phyloP scores from a whole-genome alignment of 2,888 invertebrate species.

The Empis livida region DNA sequence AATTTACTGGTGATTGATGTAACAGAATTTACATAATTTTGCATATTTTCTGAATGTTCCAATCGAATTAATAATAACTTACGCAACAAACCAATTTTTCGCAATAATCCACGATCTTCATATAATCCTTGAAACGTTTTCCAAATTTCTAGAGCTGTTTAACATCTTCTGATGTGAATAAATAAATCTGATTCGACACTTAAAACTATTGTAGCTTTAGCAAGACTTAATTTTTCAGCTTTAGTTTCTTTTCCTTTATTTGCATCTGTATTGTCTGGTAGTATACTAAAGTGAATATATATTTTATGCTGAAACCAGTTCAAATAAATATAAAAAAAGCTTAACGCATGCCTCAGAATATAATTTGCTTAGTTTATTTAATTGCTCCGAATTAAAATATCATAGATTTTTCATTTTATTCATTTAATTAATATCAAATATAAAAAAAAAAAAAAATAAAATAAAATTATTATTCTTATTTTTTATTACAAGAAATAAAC shows the following conservation, averaged over 20 bases:
- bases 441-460: too few species aligned
- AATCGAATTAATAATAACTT: constrained; percentile 7
- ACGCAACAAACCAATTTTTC: constrained; percentile 5
- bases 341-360: too few species aligned
- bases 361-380: too few species aligned
- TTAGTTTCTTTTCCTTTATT: neutral
- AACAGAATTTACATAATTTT: constrained; percentile 5
- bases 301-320: too few species aligned
- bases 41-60: constrained; percentile 7
- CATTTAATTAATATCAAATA: too few species aligned
- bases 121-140: neutral
- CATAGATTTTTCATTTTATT: too few species aligned
- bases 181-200: neutral
- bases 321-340: too few species aligned
- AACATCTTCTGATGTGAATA: neutral
- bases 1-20: constrained; percentile 6
- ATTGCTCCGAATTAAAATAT: too few species aligned
- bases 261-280: neutral
- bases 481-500: too few species aligned
- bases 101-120: constrained; percentile 8
- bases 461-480: too few species aligned
- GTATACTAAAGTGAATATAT: too few species aligned
- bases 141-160: neutral
- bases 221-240: neutral
- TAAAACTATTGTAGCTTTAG: neutral